A percentile compares a stretch with the other conserved stretches of the same genome.
Evolutionary conservation across 2,113 vertebrate species (phyloP).

Genomic region (Gopherus evgoodei): DNA sequence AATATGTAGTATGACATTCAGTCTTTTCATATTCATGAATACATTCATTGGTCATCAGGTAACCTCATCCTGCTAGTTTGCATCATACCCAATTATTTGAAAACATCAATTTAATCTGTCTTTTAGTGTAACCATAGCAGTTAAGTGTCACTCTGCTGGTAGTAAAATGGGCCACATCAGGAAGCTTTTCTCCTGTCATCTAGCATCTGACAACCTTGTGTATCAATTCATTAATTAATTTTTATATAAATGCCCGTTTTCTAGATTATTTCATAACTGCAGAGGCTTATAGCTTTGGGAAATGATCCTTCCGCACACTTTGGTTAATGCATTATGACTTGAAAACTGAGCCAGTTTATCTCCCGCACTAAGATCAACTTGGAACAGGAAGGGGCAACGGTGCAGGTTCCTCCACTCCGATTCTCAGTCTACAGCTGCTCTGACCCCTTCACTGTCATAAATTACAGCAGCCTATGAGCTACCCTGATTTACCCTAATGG

Average conservation of each 20-base stretch:
- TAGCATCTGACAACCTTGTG: background rate
- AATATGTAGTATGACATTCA: background rate
- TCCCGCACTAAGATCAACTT: background rate
- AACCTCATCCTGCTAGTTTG: background rate
- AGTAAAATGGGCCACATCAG: background rate
- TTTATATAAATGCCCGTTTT: background rate
- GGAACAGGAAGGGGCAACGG: background rate
- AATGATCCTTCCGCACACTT: background rate
- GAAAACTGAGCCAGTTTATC: background rate
- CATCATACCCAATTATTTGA: background rate
- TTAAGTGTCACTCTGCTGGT: background rate
- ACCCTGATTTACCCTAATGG: too few species aligned
- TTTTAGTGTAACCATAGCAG: background rate
- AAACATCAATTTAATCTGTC: conserved; percentile 5
- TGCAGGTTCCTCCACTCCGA: background rate
- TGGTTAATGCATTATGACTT: background rate
- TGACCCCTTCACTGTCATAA: background rate
- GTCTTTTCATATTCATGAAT: conserved; percentile 14
- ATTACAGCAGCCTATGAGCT: too few species aligned
- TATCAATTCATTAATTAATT: background rate
- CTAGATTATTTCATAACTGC: background rate
- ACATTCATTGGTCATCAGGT: background rate
- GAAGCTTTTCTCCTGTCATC: background rate
- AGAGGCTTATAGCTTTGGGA: background rate
- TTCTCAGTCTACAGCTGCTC: background rate